Evolutionary conservation across 2,113 vertebrate species (phyloP).

Genomic region (Cynopterus brachyotis): DNA sequence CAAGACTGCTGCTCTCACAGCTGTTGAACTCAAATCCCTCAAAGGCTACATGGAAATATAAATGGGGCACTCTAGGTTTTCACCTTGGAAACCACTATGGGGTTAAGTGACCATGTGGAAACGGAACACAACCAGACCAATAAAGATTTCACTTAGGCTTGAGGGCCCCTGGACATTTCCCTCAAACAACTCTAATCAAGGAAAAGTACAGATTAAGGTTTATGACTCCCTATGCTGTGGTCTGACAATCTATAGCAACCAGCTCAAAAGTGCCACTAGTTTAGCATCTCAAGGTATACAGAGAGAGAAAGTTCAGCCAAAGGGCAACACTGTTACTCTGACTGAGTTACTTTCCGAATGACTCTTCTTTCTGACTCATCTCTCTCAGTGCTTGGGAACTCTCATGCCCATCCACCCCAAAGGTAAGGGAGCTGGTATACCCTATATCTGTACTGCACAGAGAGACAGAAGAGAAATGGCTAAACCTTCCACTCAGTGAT

Average conservation of each 20-base stretch:
- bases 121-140: background rate
- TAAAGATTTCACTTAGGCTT: slow-evolving; percentile 10
- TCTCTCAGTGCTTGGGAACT: slow-evolving; percentile 76
- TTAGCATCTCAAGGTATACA: slow-evolving; percentile 76
- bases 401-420: slow-evolving; percentile 67
- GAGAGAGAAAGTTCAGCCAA: slow-evolving; percentile 77
- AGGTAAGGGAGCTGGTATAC: background rate
- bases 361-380: slow-evolving; percentile 83
- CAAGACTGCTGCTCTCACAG: slow-evolving; percentile 24
- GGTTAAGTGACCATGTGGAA: background rate
- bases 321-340: slow-evolving; percentile 82
- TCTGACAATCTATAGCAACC: slow-evolving; percentile 63
- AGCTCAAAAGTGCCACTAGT: slow-evolving; percentile 74
- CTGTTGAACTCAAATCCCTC: slow-evolving; percentile 8
- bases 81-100: background rate
- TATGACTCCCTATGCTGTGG: background rate
- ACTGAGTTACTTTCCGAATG: slow-evolving; percentile 85
- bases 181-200: slow-evolving; percentile 35
- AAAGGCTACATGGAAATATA: slow-evolving; percentile 33
- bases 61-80: background rate
- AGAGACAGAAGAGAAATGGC: slow-evolving; percentile 55
- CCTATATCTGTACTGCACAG: background rate
- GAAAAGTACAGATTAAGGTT: slow-evolving; percentile 32
- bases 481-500: slow-evolving; percentile 18
- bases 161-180: background rate